Conservation (phyloP, 2,888 invertebrate species). For the Pemphredon lugubris region DNA sequence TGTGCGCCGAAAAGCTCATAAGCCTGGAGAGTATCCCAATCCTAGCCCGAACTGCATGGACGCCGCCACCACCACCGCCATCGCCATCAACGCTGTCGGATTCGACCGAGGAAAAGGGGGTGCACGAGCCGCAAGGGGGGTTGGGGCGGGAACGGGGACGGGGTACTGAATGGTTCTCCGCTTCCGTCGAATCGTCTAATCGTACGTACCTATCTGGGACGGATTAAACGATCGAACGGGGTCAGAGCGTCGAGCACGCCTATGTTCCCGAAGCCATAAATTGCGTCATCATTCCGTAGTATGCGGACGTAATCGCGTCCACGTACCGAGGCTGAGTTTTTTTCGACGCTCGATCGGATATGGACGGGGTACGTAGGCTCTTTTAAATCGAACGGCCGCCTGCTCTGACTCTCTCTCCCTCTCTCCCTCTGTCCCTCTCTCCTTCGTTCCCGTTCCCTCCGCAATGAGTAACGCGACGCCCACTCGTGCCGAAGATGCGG, state of each 20-base stretch:
- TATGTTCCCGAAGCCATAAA: constrained; percentile 53
- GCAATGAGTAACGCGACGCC: too few relatives aligned
- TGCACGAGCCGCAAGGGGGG: too few relatives aligned
- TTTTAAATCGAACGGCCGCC: too few relatives aligned
- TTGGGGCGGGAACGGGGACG: constrained; percentile 6
- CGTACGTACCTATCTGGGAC: constrained; percentile 61
- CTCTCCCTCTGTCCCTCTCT: too few relatives aligned
- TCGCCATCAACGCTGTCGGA: constrained; percentile 19
- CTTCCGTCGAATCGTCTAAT: constrained; percentile 65
- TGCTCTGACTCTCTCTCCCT: too few relatives aligned
- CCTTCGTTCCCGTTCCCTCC: too few relatives aligned
- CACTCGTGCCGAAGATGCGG: too few relatives aligned
- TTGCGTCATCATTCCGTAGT: constrained; percentile 51
- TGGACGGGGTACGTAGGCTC: too few relatives aligned
- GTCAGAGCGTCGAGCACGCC: constrained; percentile 48
- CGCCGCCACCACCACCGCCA: too few relatives aligned
- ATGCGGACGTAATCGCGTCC: constrained; percentile 50
- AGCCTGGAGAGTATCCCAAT: constrained; percentile 25
- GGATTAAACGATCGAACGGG: constrained; percentile 65
- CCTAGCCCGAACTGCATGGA: constrained; percentile 16
- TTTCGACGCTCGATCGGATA: constrained; percentile 1
- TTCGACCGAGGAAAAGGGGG: constrained; percentile 6
- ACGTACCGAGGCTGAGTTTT: not conserved
- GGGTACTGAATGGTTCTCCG: constrained; percentile 55
- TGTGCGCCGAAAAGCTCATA: constrained; percentile 31